phyloP scores from a whole-genome alignment of 1,140 invertebrate genomes.

The Drepana arcuata region DNA sequence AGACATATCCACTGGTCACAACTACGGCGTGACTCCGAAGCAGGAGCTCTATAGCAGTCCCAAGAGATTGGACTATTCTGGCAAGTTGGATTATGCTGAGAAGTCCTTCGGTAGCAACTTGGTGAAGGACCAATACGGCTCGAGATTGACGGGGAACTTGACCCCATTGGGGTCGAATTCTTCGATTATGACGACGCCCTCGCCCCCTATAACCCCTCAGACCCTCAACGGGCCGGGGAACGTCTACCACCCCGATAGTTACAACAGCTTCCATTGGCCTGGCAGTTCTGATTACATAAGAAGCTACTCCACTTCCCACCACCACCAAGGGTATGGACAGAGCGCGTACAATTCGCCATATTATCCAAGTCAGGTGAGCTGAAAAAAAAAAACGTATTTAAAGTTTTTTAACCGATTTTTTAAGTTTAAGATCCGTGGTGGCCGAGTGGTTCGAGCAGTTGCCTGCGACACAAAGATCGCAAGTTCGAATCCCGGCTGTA shows the following conservation, averaged over 20 bases:
- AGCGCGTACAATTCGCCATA: constrained; percentile 73
- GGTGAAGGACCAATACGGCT: constrained; percentile 61
- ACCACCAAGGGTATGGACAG: constrained; percentile 74
- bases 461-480: no score
- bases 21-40: constrained; percentile 57
- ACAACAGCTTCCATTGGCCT: constrained; percentile 74
- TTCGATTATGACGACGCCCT: constrained; percentile 77
- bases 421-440: no score
- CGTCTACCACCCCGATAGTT: constrained; percentile 71
- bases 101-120: constrained; percentile 53
- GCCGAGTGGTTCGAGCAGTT: no score
- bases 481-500: no score
- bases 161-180: constrained; percentile 77
- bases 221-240: constrained; percentile 65
- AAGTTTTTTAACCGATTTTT: no score
- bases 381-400: no score
- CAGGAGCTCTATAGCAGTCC: constrained; percentile 61
- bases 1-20: constrained; percentile 49
- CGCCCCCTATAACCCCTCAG: constrained; percentile 75
- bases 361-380: constrained; percentile 68
- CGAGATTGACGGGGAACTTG: constrained; percentile 70
- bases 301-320: constrained; percentile 62
- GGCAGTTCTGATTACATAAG: constrained; percentile 65
- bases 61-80: constrained; percentile 54
- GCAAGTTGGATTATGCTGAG: constrained; percentile 57